Conservation (phyloP, 2,797 vertebrate species). For the Danio kyathit region DNA sequence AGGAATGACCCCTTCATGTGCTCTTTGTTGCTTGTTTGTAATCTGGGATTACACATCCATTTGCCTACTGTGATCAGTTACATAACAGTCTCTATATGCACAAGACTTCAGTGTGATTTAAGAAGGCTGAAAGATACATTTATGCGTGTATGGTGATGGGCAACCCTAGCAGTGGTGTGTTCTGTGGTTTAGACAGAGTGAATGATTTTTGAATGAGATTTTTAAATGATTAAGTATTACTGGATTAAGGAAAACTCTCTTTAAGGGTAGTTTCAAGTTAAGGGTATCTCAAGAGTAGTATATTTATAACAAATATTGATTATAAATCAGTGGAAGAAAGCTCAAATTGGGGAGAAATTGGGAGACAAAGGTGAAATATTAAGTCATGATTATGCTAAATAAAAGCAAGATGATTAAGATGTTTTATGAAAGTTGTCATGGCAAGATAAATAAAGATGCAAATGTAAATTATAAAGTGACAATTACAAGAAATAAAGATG, state of each 20-base stretch:
- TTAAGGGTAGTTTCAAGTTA: not conserved
- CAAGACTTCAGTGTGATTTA: slow-evolving; percentile 38
- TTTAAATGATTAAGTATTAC: not conserved
- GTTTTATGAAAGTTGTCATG: too few relatives aligned
- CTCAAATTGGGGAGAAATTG: not conserved
- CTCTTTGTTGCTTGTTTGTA: slow-evolving; percentile 71
- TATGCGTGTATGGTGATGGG: not conserved
- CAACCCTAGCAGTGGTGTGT: not conserved
- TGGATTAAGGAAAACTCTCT: not conserved
- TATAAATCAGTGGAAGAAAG: not conserved
- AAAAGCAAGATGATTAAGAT: too few relatives aligned
- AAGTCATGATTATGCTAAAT: not conserved
- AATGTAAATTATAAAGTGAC: too few relatives aligned
- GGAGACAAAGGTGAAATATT: not conserved
- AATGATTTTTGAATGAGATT: not conserved
- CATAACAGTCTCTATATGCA: slow-evolving; percentile 71
- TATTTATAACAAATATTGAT: slow-evolving; percentile 1
- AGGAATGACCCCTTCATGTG: slow-evolving; percentile 66
- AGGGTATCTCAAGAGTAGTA: slow-evolving; percentile 1
- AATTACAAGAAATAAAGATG: not conserved
- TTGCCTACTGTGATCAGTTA: slow-evolving; percentile 75
- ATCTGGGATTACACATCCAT: slow-evolving; percentile 85
- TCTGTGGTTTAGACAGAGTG: not conserved
- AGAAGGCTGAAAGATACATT: slow-evolving; percentile 12
- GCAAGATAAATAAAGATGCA: not conserved